These are phyloP conservation scores for Aplochiton taeniatus DNA, from an alignment of 2,797 vertebrate genomes.

Conservation along the genomic window DNA sequence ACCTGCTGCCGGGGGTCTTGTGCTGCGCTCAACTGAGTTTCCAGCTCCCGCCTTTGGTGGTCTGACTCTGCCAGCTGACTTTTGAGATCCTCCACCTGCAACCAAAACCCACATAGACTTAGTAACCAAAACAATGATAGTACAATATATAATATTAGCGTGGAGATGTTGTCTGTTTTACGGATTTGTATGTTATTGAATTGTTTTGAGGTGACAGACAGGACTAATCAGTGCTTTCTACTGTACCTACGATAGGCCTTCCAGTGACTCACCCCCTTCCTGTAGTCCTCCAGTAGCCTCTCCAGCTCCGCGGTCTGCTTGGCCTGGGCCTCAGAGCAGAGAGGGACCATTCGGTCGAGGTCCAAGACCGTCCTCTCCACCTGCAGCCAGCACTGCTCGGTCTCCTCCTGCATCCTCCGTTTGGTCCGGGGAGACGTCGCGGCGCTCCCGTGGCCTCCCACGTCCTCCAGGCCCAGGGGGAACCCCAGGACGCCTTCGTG, in stretches of 20 bases:
- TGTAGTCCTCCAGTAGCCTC: slow-evolving; percentile 53
- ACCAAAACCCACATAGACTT: slow-evolving; percentile 17
- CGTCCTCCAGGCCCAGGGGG: slow-evolving; percentile 34
- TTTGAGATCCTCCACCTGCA: slow-evolving; percentile 69
- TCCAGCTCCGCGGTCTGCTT: slow-evolving; percentile 40
- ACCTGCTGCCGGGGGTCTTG: slow-evolving; percentile 30
- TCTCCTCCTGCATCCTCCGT: slow-evolving; percentile 53
- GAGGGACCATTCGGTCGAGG: slow-evolving; percentile 44
- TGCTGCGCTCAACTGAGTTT: slow-evolving; percentile 44
- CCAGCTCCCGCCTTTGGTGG: slow-evolving; percentile 45
- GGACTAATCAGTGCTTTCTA: too few relatives aligned
- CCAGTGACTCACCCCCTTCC: slow-evolving; percentile 46
- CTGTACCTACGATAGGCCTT: too few relatives aligned
- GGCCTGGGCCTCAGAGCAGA: slow-evolving; percentile 29
- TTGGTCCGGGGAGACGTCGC: slow-evolving; percentile 25
- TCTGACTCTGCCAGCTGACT: slow-evolving; percentile 57
- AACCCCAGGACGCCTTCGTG: slow-evolving; percentile 65
- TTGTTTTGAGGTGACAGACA: too few relatives aligned
- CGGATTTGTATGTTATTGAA: too few relatives aligned
- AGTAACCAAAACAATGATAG: neutral
- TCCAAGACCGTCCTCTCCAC: slow-evolving; percentile 64
- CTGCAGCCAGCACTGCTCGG: slow-evolving; percentile 69
- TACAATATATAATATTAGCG: too few relatives aligned
- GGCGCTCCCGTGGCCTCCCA: neutral
- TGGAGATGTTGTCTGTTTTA: too few relatives aligned